These are phyloP conservation scores for Luffia ferchaultella DNA, from an alignment of 2,888 invertebrate genomes.

Conservation along the genomic window DNA sequence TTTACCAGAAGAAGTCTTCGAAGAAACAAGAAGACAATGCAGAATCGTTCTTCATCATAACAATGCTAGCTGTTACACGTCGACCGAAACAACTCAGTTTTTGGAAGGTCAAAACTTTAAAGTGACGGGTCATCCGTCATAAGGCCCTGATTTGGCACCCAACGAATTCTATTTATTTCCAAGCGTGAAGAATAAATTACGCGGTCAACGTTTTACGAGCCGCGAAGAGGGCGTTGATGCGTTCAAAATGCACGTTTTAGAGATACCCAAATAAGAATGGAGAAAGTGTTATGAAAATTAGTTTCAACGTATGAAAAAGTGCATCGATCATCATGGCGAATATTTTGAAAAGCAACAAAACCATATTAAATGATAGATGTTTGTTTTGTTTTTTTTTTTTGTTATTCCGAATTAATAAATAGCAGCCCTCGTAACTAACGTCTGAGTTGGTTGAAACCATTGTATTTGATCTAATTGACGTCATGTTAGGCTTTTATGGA, in stretches of 20 bases:
- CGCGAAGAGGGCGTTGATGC: conserved; percentile 10
- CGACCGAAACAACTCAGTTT: conserved; percentile 6
- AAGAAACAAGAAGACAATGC: too few relatives aligned
- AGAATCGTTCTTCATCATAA: too few relatives aligned
- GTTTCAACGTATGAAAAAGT: conserved; percentile 2
- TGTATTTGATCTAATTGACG: too few relatives aligned
- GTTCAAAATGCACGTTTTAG: conserved; percentile 10
- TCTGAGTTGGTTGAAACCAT: too few relatives aligned
- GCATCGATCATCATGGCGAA: background rate
- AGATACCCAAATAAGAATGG: conserved; percentile 1
- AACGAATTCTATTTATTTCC: conserved; percentile 1
- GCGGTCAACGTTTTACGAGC: conserved; percentile 9
- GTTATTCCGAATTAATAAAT: too few relatives aligned
- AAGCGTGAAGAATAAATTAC: too few relatives aligned
- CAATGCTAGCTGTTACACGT: too few relatives aligned
- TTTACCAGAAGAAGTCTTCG: too few relatives aligned
- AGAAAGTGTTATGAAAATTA: conserved; percentile 1
- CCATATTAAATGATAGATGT: too few relatives aligned
- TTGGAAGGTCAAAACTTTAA: conserved; percentile 6
- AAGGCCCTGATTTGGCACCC: conserved; percentile 3
- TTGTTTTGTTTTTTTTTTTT: too few relatives aligned
- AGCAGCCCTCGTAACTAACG: too few relatives aligned
- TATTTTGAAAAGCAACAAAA: background rate
- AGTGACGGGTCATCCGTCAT: conserved; percentile 1
- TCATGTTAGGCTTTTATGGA: too few relatives aligned